These are phyloP conservation scores for Zeugodacus cucurbitae DNA, from an alignment of 1,140 invertebrate genomes.

Conservation along the genomic window DNA sequence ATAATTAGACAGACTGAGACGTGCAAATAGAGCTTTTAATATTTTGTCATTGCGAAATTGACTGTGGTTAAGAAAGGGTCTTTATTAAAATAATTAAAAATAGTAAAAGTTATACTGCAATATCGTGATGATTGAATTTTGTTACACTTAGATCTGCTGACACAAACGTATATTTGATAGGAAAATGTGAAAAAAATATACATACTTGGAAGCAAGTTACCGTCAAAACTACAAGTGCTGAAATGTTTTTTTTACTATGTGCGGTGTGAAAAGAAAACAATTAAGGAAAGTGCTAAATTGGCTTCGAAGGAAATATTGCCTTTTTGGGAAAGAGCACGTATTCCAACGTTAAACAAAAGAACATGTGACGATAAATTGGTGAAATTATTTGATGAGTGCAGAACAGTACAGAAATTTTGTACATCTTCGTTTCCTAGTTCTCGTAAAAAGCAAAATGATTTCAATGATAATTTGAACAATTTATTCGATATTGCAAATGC, in stretches of 20 bases:
- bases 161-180: not conserved
- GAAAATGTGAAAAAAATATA: not conserved
- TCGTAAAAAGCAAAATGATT: constrained; percentile 20
- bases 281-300: not conserved
- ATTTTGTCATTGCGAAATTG: no score
- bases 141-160: not conserved
- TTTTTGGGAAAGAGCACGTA: no score
- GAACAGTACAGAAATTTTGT: not conserved
- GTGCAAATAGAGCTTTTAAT: no score
- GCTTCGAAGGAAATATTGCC: not conserved
- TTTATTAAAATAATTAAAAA: no score
- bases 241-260: not conserved
- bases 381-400: not conserved
- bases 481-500: no score
- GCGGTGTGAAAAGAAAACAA: no score
- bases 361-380: not conserved
- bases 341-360: no score
- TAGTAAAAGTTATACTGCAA: no score
- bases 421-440: not conserved
- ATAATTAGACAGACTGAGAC: no score
- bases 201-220: not conserved
- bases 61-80: no score
- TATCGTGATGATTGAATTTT: no score
- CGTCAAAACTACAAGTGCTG: not conserved
- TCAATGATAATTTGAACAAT: not conserved